These are phyloP conservation scores for Corythucha ciliata DNA, from an alignment of 2,888 invertebrate genomes.

Conservation along the genomic window DNA sequence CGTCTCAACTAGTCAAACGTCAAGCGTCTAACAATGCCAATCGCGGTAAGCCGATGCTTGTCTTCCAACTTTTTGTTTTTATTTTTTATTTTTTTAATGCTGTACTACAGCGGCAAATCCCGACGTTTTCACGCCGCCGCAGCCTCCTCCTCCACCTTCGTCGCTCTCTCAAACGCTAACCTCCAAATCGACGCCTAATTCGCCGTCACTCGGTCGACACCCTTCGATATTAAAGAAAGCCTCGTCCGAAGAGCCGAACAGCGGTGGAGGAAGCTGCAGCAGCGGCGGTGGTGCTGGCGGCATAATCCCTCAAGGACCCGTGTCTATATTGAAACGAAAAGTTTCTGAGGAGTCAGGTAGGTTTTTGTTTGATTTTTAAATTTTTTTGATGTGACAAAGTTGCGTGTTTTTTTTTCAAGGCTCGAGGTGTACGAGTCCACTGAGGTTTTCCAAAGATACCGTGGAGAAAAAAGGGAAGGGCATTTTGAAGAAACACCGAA, in stretches of 20 bases:
- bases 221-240: slow-evolving; percentile 61
- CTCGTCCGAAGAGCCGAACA: slow-evolving; percentile 49
- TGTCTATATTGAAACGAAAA: slow-evolving; percentile 52
- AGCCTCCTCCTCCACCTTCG: not conserved
- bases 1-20: slow-evolving; percentile 30
- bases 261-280: too few species aligned
- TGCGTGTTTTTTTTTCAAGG: not conserved
- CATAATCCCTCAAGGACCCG: slow-evolving; percentile 39
- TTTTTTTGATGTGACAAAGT: not conserved
- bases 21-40: slow-evolving; percentile 15
- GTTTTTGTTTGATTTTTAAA: not conserved
- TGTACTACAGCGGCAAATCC: too few species aligned
- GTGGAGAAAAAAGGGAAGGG: slow-evolving; percentile 49
- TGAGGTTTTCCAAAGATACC: slow-evolving; percentile 70
- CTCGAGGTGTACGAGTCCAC: slow-evolving; percentile 49
- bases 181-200: slow-evolving; percentile 1
- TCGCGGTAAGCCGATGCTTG: too few species aligned
- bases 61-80: too few species aligned
- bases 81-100: too few species aligned
- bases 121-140: not conserved
- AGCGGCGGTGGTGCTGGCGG: too few species aligned
- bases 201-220: slow-evolving; percentile 21
- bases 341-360: slow-evolving; percentile 41
- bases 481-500: slow-evolving; percentile 72
- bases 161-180: not conserved